Percentiles rank a stretch among this genome's conserved stretches.
Evolutionary conservation across 2,113 vertebrate species (phyloP).

Genomic region (Alces alces): DNA sequence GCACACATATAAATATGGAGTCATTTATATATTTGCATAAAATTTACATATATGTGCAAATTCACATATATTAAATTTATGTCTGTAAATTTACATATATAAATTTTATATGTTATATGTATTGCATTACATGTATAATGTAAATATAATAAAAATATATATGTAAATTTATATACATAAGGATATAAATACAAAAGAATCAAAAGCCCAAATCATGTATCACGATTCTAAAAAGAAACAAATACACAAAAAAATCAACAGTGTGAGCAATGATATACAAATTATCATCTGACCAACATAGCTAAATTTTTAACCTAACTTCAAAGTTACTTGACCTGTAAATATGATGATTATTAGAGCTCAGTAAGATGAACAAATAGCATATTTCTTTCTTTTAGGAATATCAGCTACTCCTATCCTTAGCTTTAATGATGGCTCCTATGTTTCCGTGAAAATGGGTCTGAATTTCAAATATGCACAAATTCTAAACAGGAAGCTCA

Average conservation of each 20-base stretch:
- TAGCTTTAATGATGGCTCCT: not conserved
- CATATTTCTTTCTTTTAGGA: slow-evolving; percentile 6
- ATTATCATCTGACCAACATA: not conserved
- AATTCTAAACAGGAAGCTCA: slow-evolving; percentile 13
- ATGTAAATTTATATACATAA: not conserved
- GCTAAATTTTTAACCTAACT: slow-evolving; percentile 11
- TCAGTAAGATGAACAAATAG: not conserved
- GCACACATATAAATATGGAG: not conserved
- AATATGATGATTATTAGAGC: not conserved
- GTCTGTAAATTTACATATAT: not conserved
- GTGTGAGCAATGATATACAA: not conserved
- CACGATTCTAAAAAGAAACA: slow-evolving; percentile 21
- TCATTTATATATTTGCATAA: not conserved
- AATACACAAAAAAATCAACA: not conserved
- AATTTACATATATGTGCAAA: not conserved
- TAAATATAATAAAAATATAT: not conserved
- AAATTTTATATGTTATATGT: not conserved
- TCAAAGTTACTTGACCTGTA: slow-evolving; percentile 11
- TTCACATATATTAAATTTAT: not conserved
- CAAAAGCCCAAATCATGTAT: not conserved
- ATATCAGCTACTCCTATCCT: not conserved
- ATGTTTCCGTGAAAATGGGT: not conserved
- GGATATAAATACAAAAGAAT: not conserved
- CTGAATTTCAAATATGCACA: slow-evolving; percentile 6
- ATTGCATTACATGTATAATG: not conserved